Evolutionary conservation across 2,888 invertebrate genomes (phyloP), one percentile per base, ranked within the genome.

Genomic region (Rhabditoides inermis): DNA sequence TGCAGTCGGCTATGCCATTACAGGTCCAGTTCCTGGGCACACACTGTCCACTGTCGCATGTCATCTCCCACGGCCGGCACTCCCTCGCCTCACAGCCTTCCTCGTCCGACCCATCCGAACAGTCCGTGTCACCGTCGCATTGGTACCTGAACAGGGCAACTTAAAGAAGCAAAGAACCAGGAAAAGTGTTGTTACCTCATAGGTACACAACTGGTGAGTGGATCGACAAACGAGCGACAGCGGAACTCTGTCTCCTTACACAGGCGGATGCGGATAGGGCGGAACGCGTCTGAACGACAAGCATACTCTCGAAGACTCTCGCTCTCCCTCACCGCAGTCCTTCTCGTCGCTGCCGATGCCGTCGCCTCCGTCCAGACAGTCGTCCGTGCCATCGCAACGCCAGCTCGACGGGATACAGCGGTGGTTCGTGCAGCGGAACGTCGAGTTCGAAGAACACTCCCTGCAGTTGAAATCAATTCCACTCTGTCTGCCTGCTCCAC

Each of bases 341-440:
- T 51, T 62, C 55, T 77, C 77, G 53, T 77, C 77, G 30, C 70
- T 69, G 20, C 60, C 56, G 2, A 58, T 20, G 5, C 46, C 28
- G 74, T 85, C 85, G 1, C 82, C 84, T 51, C 83, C 83, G 77
- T 87, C 86, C 23, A 82, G 81, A 77, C 88, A 88, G 78, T 88
- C 88, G 55, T 83, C 81, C 26, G 53, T 51, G 20, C 82, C 83
- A 79, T 88, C 88, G 77, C 88, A 88, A 47, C 85, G 84, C 87
- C 88, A 88, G 55, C 86, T 85, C 32, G 81, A 81, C 23, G 87
- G 86, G 76, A 65, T 63, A 40, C 63, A 63, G 36, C 53, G 45
- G 40, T 60, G 58, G 35, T 58, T 63, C 2, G 53, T 56, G 58
- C 65, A 65, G 3, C 48, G 37, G 55, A 63, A 63, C 27, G 59